Evolutionary conservation across 1,140 invertebrate genomes (phyloP), one percentile per base, ranked within the genome.

Genomic region (Microvelia longipes): DNA sequence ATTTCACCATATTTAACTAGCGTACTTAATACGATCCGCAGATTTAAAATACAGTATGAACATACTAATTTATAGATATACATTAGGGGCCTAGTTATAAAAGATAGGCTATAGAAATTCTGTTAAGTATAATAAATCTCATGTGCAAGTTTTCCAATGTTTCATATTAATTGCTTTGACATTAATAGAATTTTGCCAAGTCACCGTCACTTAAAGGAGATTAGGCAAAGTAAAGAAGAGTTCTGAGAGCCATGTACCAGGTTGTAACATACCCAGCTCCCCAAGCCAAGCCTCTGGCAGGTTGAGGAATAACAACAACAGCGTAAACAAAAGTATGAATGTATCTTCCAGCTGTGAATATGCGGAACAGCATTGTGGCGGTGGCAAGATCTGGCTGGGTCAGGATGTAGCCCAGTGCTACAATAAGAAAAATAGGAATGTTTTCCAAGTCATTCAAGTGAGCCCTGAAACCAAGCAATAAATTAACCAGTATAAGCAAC

Each of bases 391-490:
- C 73, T 19, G 88, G 88, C 64, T 80, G 80, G 0, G 85, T 88
- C 35, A 83, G 74, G 0, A 86, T 77, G 77, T 87, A 90, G 1
- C 87, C 71, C 0, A 83, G 80, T 0, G 84, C 86, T 62, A 85
- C 77, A 1, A 83, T 74, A 11, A 87, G 80, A 79, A 88, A 89
- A 2, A 85, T 80, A 14, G 85, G 75, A 70, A 89, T 82, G 73
- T 88, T 90, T 76, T 90, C 88, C 68, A 90, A 73, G 75, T 90
- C 88, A 74, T 89, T 90, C 68, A 82, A 77, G 75, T 90, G 88
- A 15, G 85, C 85, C 73, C 87, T 87, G 74, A 1, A 78, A 79
- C n/a, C n/a, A n/a, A n/a, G n/a, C n/a, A n/a, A n/a, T n/a, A n/a
- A n/a, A n/a, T n/a, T n/a, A n/a, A n/a, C n/a, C n/a, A n/a, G n/a